Evolutionary conservation across 2,113 vertebrate species (phyloP), one percentile per base, ranked within the genome.

Genomic region (Alaudala cheleensis): DNA sequence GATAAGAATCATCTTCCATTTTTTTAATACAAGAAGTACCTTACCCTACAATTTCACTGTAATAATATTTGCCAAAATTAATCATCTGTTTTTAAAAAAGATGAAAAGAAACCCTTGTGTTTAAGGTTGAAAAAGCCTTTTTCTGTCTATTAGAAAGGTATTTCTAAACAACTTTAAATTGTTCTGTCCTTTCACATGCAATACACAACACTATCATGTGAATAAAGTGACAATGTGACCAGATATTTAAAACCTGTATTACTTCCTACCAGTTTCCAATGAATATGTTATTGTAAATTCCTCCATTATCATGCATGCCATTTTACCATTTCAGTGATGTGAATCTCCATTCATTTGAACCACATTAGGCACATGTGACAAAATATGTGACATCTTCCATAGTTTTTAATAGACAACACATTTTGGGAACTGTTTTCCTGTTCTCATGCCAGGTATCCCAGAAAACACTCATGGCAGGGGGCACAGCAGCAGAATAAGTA

Each of bases 291-390:
- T 9, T 22, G 5, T 22, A 66, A 61, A 45, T 49, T 67, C 13
- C 28, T 4, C 23, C 6, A 28, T 60, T 64, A 45, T 51, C 31
- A 44, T 14, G 4, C 0, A 2, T 25, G 10, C 2, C 11, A 40
- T 90, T 79, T 90, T 37, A 64, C 1, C 12, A 60, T 37, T 74
- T 81, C 15, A 74, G 24, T 72, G 18, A 56, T 78, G 51, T 45
- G 25, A 91, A 22, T 72, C 4, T 19, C 4, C 5, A 26, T 9
- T 39, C 6, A 17, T 60, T 28, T 76, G 26, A 67, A 54, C 53
- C 33, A 23, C 6, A 16, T 57, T 45, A 34, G 40, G 12, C 4
- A 71, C 4, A 11, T 19, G 14, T 33, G 79, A 39, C 3, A 25
- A 85, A 90, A 57, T 4, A 34, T 7, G 6, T 53, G 17, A 49